These are phyloP conservation scores for Nycteola revayana DNA, from an alignment of 2,888 invertebrate species.

Conservation along the genomic window DNA sequence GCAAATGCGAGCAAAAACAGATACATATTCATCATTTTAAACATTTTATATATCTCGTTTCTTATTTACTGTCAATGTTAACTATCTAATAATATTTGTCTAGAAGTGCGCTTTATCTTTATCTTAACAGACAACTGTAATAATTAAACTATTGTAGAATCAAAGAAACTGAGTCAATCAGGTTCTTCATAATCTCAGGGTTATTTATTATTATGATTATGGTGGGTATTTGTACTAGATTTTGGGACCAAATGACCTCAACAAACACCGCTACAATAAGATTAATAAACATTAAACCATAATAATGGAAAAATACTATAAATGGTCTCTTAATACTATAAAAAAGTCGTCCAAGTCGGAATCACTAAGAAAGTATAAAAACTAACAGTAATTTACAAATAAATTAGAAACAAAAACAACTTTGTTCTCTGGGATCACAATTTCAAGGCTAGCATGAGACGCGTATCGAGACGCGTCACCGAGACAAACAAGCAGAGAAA, in stretches of 20 bases:
- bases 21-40: constrained; percentile 6
- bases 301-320: constrained; percentile 45
- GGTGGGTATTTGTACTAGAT: constrained; percentile 56
- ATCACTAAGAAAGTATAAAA: constrained; percentile 51
- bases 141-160: constrained; percentile 12
- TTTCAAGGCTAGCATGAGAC: constrained; percentile 49
- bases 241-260: constrained; percentile 66
- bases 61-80: constrained; percentile 47
- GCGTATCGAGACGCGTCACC: constrained; percentile 12
- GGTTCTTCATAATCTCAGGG: not conserved
- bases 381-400: constrained; percentile 77
- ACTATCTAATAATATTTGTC: constrained; percentile 44
- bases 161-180: not conserved
- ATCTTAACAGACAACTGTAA: constrained; percentile 28
- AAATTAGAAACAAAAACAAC: constrained; percentile 81
- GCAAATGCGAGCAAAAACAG: constrained; percentile 26
- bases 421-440: constrained; percentile 76
- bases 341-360: constrained; percentile 43
- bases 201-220: constrained; percentile 23
- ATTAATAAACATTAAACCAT: constrained; percentile 38
- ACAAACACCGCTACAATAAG: constrained; percentile 34
- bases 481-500: constrained; percentile 44
- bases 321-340: constrained; percentile 43
- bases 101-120: constrained; percentile 43
- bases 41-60: constrained; percentile 16